Base-by-base conservation (phyloP, 2,113 vertebrate species). In the Gavia stellata region DNA sequence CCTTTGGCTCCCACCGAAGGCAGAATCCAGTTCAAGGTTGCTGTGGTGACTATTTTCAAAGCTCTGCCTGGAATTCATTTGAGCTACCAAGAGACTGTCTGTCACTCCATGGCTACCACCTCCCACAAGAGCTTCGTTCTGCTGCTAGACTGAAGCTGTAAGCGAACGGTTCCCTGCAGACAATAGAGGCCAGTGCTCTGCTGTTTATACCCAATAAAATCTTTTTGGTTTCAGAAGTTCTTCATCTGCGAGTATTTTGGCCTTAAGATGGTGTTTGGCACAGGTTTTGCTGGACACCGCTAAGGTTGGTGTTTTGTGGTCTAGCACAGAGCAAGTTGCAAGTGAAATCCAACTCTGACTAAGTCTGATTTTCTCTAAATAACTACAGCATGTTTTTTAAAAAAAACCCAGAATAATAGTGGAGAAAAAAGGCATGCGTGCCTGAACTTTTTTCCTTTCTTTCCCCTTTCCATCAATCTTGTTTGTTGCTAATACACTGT, bases 41-140 rank as follows among this genome's bases (percentile, higher is more conserved):
- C 94, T 94, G 93, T 95, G 95, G 92, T 94, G 96, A 91, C 90
- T 94, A 34, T 91, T 96, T 88, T 81, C 89, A 88, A 36, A 95
- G 86, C 91, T 83, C 87, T 90, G 94, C 75, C 87, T 91, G 95
- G 87, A 94, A 94, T 95, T 97, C 84, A 61, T 96, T 92, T 92
- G 14, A 88, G 91, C 94, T 92, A 94, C 93, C 95, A 91, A 71
- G 87, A 92, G 84, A 40, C 82, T 93, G 93, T 92, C 93, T 96
- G 92, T 95, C 88, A 79, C 92, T 96, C 66, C 59, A 23, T 90
- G 95, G 87, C 95, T 96, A 59, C 93, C 94, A 90, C 96, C 94
- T 96, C 96, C 91, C 91, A 93, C 94, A 78, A 67, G 87, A 92
- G 78, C 79, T 92, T 86, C 73, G 0, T 89, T 94, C 91, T 94